Conservation (phyloP, 2,113 vertebrate genomes). For the Meleagris gallopavo region DNA sequence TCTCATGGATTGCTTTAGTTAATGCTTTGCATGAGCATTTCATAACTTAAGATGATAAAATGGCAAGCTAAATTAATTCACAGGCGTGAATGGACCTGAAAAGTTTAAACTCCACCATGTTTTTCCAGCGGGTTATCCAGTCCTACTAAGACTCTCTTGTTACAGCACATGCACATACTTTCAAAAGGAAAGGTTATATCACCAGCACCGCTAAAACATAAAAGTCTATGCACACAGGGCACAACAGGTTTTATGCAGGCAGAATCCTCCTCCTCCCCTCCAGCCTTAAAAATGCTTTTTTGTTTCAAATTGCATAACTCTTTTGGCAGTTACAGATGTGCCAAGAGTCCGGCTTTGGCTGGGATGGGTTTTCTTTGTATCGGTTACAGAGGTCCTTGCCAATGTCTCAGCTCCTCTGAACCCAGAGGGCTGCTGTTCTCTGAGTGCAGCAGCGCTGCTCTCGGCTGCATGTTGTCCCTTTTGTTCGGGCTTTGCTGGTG, state of each 20-base stretch:
- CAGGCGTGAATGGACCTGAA: conserved; percentile 26
- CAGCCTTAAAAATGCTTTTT: not conserved
- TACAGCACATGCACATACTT: conserved; percentile 8
- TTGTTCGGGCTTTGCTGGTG: rapidly evolving
- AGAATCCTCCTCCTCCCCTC: not conserved
- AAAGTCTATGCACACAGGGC: not conserved
- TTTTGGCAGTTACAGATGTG: not conserved
- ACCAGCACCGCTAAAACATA: not conserved
- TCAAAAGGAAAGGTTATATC: not conserved
- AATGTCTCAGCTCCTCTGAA: not conserved
- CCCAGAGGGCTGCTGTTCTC: rapidly evolving
- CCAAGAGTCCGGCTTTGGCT: not conserved
- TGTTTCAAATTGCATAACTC: not conserved
- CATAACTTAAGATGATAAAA: conserved; percentile 52
- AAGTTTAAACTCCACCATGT: conserved; percentile 39
- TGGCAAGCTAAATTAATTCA: conserved; percentile 48
- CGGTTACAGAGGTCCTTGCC: rapidly evolving
- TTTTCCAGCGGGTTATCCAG: conserved; percentile 43
- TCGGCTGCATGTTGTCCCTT: not conserved
- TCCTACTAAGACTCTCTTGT: not conserved
- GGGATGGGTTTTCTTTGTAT: not conserved
- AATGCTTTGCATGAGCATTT: conserved; percentile 48
- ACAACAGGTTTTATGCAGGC: not conserved
- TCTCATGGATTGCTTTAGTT: not conserved
- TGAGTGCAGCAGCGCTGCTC: not conserved